phyloP scores from a whole-genome alignment of 2,888 invertebrate species.

The Formica aserva region DNA sequence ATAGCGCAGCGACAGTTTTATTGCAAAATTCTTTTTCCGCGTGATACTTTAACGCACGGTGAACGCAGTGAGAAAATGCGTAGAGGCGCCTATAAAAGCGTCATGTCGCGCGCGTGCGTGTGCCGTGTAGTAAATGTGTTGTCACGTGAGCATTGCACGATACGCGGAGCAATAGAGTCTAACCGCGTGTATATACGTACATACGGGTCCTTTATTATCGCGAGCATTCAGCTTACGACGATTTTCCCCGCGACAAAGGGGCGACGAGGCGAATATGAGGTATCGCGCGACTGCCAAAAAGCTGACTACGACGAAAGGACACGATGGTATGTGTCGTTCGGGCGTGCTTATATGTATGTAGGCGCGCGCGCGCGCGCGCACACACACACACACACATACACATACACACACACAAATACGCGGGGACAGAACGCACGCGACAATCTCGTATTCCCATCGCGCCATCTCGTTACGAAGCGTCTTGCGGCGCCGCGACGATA shows the following conservation, averaged over 20 bases:
- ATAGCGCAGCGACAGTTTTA: not conserved
- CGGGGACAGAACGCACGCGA: constrained; percentile 46
- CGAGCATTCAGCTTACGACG: constrained; percentile 72
- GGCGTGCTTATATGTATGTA: not conserved
- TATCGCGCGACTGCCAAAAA: constrained; percentile 74
- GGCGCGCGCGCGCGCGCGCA: not conserved
- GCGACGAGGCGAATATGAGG: constrained; percentile 62
- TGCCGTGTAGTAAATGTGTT: not conserved
- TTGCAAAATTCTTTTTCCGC: not conserved
- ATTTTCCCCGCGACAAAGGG: constrained; percentile 68
- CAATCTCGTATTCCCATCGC: constrained; percentile 65
- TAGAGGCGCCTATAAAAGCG: constrained; percentile 14
- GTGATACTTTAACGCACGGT: not conserved
- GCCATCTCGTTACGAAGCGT: constrained; percentile 65
- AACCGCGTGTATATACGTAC: constrained; percentile 56
- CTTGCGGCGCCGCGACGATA: constrained; percentile 65
- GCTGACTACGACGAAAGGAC: constrained; percentile 59
- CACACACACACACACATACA: not conserved
- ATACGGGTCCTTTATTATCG: constrained; percentile 70
- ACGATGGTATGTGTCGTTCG: constrained; percentile 21
- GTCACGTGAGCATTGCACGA: constrained; percentile 59
- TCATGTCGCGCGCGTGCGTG: not conserved
- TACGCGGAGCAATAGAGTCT: constrained; percentile 57
- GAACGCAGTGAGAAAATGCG: not conserved
- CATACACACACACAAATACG: not conserved